Evolutionary conservation across 1,140 invertebrate species (phyloP).

Genomic region (Watersipora subatra): DNA sequence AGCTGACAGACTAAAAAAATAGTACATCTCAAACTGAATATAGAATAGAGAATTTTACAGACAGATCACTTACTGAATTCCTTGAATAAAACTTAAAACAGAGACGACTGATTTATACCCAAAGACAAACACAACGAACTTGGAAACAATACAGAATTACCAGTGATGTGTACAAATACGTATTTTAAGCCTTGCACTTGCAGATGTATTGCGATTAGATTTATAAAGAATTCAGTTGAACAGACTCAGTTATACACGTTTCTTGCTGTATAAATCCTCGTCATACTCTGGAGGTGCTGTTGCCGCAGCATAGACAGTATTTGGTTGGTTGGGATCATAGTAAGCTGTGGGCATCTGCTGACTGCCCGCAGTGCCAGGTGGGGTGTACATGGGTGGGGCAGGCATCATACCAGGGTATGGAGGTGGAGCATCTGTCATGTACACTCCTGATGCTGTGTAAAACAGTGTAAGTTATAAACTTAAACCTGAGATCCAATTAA

Average conservation of each 20-base stretch:
- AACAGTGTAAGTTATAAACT: not conserved
- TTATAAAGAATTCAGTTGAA: too few species aligned
- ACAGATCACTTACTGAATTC: too few species aligned
- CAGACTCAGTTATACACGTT: conserved; percentile 21
- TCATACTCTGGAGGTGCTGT: conserved; percentile 21
- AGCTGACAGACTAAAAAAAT: too few species aligned
- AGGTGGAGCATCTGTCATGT: conserved; percentile 78
- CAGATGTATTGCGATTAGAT: too few species aligned
- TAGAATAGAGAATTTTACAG: too few species aligned
- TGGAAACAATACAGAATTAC: too few species aligned
- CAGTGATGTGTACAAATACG: too few species aligned
- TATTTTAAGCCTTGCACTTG: too few species aligned
- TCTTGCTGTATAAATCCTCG: conserved; percentile 21
- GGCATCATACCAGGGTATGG: conserved; percentile 74
- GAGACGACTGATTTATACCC: too few species aligned
- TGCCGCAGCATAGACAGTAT: conserved; percentile 65
- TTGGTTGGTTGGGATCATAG: conserved; percentile 67
- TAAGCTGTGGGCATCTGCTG: conserved; percentile 62
- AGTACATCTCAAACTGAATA: too few species aligned
- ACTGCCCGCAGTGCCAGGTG: conserved; percentile 75
- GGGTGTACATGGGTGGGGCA: conserved; percentile 18
- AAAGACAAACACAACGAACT: too few species aligned
- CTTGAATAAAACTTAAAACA: too few species aligned
- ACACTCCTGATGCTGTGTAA: conserved; percentile 64
- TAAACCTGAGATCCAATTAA: not conserved